Evolutionary conservation across 2,888 invertebrate species (phyloP).

Genomic region (Leucophora obtusa): DNA sequence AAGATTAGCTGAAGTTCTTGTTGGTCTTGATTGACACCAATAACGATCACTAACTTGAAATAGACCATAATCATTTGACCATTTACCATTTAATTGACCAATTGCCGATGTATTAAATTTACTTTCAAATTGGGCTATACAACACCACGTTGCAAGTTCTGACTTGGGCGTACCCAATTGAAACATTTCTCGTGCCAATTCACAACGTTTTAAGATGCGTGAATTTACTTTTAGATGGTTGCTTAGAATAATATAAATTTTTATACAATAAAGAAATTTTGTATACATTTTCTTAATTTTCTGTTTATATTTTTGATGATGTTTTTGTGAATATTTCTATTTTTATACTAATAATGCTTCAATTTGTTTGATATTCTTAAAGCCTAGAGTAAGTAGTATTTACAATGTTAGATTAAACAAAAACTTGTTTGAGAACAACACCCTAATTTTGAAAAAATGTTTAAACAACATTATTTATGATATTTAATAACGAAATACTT

Average conservation of each 20-base stretch:
- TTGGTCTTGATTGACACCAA: conserved; percentile 70
- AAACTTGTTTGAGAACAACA: conserved; percentile 61
- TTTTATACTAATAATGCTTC: conserved; percentile 45
- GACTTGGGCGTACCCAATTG: conserved; percentile 67
- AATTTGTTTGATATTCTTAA: conserved; percentile 14
- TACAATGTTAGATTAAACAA: conserved; percentile 4
- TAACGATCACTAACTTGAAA: conserved; percentile 73
- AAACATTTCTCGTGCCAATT: conserved; percentile 69
- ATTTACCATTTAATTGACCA: conserved; percentile 78
- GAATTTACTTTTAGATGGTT: neutral
- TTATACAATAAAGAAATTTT: neutral
- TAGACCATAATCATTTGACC: conserved; percentile 74
- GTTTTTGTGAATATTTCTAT: conserved; percentile 20
- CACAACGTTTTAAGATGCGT: conserved; percentile 67
- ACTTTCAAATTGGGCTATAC: conserved; percentile 80
- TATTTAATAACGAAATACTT: neutral
- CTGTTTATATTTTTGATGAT: conserved; percentile 3
- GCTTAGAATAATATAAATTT: neutral
- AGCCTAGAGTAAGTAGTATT: conserved; percentile 29
- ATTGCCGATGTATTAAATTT: conserved; percentile 76
- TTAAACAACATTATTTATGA: conserved; percentile 30
- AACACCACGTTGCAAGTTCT: conserved; percentile 76
- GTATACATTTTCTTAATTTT: conserved; percentile 27
- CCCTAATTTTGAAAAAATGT: conserved; percentile 46
- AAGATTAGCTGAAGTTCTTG: conserved; percentile 66